These are phyloP conservation scores for Leptonema lineaticorne DNA, from an alignment of 1,140 invertebrate species.

Conservation along the genomic window DNA sequence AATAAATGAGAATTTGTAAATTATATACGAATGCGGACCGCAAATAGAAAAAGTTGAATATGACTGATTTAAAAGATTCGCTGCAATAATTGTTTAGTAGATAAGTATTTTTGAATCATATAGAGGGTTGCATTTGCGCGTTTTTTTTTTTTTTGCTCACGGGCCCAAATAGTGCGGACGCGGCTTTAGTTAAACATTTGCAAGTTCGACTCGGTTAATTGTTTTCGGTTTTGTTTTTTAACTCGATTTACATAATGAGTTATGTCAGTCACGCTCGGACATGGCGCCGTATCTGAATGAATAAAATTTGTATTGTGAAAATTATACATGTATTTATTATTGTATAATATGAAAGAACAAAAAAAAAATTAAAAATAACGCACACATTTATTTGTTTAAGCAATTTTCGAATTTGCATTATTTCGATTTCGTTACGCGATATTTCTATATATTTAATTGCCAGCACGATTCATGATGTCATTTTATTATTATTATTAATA, in stretches of 20 bases:
- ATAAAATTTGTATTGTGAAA: too few species aligned
- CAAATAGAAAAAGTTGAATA: too few species aligned
- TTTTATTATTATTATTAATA: background rate
- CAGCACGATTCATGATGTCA: background rate
- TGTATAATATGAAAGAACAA: too few species aligned
- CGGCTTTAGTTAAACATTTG: background rate
- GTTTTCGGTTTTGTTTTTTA: slow-evolving; percentile 13
- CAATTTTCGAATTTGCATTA: slow-evolving; percentile 6
- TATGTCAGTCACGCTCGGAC: slow-evolving; percentile 13
- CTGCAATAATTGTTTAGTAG: too few species aligned
- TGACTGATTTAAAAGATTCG: too few species aligned
- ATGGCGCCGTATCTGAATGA: slow-evolving; percentile 4
- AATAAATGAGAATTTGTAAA: too few species aligned
- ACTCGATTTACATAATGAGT: slow-evolving; percentile 19
- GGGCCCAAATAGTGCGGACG: background rate
- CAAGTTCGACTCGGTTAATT: background rate
- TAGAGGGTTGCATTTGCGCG: too few species aligned
- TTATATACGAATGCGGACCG: too few species aligned
- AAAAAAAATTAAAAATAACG: too few species aligned
- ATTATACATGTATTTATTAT: too few species aligned
- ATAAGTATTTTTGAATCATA: background rate
- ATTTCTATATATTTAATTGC: too few species aligned
- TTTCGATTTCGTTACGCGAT: too few species aligned
- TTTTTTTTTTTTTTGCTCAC: background rate
- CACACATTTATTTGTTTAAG: slow-evolving; percentile 5